Percentiles rank a stretch among this genome's conserved stretches.
phyloP scores from a whole-genome alignment of 2,113 vertebrate genomes.

The Paracanthobrama guichenoti region DNA sequence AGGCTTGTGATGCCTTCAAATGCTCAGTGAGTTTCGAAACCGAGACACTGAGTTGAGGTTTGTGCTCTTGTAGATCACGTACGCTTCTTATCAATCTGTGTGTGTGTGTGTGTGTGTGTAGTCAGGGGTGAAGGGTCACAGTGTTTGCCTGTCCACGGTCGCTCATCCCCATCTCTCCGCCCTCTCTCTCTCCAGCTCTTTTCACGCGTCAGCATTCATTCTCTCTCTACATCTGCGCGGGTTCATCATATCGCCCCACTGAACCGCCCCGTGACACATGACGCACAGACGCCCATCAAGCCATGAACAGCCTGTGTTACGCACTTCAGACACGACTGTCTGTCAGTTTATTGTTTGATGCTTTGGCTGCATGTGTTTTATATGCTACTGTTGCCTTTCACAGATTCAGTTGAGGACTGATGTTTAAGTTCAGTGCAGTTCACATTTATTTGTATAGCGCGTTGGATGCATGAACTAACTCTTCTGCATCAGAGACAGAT shows the following conservation, averaged over 20 bases:
- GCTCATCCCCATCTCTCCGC: constrained; percentile 68
- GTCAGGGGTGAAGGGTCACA: constrained; percentile 16
- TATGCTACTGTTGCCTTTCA: too few species aligned
- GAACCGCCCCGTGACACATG: constrained; percentile 16
- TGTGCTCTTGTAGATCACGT: not conserved
- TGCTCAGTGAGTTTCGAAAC: not conserved
- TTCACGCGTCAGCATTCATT: constrained; percentile 58
- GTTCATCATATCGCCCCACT: constrained; percentile 65
- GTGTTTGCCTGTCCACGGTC: constrained; percentile 65
- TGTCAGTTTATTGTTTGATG: not conserved
- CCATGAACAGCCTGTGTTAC: not conserved
- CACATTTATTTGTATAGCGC: too few species aligned
- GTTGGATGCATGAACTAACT: too few species aligned
- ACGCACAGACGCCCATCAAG: not conserved
- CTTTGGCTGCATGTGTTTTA: not conserved
- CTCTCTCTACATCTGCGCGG: constrained; percentile 53
- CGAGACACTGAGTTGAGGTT: not conserved
- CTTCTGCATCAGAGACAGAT: too few species aligned
- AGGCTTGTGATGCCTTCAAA: not conserved
- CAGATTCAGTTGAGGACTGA: too few species aligned
- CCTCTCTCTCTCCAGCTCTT: constrained; percentile 56
- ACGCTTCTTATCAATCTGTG: not conserved
- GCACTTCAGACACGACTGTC: not conserved
- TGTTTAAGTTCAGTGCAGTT: too few species aligned
- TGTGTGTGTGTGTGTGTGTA: constrained; percentile 1